Percentiles rank a stretch among this genome's conserved stretches.
phyloP scores from a whole-genome alignment of 2,113 vertebrate species.

The Caretta caretta region DNA sequence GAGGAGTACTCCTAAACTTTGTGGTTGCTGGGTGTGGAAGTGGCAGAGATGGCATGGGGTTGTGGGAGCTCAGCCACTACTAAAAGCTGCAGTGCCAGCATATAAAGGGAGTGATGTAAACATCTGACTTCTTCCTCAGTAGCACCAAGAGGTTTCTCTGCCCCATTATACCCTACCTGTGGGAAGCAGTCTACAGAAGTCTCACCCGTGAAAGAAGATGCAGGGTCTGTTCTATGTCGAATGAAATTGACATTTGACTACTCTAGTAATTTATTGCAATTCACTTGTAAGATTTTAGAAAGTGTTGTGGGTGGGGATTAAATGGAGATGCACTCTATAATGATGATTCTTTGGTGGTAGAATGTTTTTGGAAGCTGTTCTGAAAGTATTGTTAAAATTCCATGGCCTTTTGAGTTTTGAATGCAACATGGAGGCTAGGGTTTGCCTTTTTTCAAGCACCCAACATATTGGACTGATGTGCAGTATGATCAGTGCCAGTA shows the following conservation, averaged over 20 bases:
- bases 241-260: not conserved
- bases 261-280: not conserved
- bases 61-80: too few relatives aligned
- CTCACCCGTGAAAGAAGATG: not conserved
- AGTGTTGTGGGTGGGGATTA: not conserved
- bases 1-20: not conserved
- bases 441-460: not conserved
- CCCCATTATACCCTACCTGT: not conserved
- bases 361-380: not conserved
- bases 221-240: not conserved
- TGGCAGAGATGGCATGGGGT: too few relatives aligned
- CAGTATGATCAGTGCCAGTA: not conserved
- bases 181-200: not conserved
- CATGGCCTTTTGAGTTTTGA: not conserved
- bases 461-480: not conserved
- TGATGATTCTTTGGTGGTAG: not conserved
- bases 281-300: not conserved
- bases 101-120: not conserved
- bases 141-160: not conserved
- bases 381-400: not conserved
- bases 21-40: not conserved
- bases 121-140: not conserved
- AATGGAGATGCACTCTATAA: not conserved
- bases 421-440: not conserved
- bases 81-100: too few relatives aligned